These are phyloP conservation scores for Orycteropus afer DNA, from an alignment of 2,113 vertebrate species.

Conservation along the genomic window DNA sequence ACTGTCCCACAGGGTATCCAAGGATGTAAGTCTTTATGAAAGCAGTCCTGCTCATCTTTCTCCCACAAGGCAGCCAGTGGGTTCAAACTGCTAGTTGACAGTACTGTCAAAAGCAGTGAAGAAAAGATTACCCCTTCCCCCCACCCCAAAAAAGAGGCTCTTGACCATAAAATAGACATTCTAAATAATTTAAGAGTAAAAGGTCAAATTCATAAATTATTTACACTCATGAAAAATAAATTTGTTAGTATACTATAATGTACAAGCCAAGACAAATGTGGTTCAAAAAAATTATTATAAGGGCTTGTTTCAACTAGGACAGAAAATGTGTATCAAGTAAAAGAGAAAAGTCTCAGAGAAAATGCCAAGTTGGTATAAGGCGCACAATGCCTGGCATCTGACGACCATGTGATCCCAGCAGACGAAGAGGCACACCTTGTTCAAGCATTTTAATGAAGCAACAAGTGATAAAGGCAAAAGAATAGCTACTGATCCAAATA, in stretches of 20 bases:
- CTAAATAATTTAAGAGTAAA: background rate
- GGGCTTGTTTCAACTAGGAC: background rate
- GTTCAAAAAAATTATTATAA: background rate
- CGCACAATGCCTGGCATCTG: background rate
- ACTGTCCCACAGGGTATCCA: no score
- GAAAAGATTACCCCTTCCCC: background rate
- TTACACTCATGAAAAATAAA: background rate
- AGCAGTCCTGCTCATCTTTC: no score
- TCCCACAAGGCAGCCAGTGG: no score
- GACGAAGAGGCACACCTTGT: background rate
- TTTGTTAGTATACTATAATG: background rate
- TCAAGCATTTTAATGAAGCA: background rate
- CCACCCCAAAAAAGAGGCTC: background rate
- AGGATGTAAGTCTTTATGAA: no score
- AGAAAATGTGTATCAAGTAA: background rate
- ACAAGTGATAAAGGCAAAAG: background rate
- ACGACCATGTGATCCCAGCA: background rate
- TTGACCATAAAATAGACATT: background rate
- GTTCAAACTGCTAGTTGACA: no score
- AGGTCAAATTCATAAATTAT: background rate
- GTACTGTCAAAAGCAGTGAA: background rate
- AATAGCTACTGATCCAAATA: background rate
- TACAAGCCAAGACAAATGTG: background rate
- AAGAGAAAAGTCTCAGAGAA: background rate
- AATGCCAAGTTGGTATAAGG: background rate